Conservation (phyloP, 2,797 vertebrate genomes). For the Microctenopoma steveboyesi region DNA sequence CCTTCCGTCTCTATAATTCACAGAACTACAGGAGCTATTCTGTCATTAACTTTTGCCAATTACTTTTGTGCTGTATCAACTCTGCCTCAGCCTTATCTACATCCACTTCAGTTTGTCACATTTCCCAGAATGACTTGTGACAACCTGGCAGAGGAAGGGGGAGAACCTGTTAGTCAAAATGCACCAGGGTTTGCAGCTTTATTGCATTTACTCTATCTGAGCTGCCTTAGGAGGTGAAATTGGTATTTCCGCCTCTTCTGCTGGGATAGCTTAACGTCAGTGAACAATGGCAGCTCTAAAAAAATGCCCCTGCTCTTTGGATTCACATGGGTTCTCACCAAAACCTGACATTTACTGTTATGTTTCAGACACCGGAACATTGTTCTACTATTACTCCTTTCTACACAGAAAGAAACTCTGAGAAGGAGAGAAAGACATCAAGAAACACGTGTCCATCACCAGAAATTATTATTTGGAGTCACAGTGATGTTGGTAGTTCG, state of each 20-base stretch:
- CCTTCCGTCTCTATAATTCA: slow-evolving; percentile 4
- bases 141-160: slow-evolving; percentile 26
- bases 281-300: slow-evolving; percentile 45
- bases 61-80: slow-evolving; percentile 11
- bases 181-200: slow-evolving; percentile 15
- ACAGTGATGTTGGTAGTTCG: neutral
- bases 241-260: slow-evolving; percentile 14
- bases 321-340: slow-evolving; percentile 22
- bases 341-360: slow-evolving; percentile 35
- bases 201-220: slow-evolving; percentile 43
- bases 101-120: slow-evolving; percentile 35
- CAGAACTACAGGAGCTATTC: slow-evolving; percentile 2
- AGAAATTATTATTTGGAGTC: slow-evolving; percentile 11
- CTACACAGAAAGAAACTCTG: slow-evolving; percentile 17
- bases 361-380: slow-evolving; percentile 31
- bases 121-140: slow-evolving; percentile 38
- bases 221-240: slow-evolving; percentile 31
- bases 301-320: slow-evolving; percentile 3
- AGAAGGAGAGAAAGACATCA: slow-evolving; percentile 14
- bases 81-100: slow-evolving; percentile 23
- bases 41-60: slow-evolving; percentile 32
- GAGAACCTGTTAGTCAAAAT: slow-evolving; percentile 40
- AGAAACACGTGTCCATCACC: slow-evolving; percentile 17
- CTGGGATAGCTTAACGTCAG: slow-evolving; percentile 38
- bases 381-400: slow-evolving; percentile 23